Conservation (phyloP, 2,888 invertebrate species). For the Cerastis rubricosa region DNA sequence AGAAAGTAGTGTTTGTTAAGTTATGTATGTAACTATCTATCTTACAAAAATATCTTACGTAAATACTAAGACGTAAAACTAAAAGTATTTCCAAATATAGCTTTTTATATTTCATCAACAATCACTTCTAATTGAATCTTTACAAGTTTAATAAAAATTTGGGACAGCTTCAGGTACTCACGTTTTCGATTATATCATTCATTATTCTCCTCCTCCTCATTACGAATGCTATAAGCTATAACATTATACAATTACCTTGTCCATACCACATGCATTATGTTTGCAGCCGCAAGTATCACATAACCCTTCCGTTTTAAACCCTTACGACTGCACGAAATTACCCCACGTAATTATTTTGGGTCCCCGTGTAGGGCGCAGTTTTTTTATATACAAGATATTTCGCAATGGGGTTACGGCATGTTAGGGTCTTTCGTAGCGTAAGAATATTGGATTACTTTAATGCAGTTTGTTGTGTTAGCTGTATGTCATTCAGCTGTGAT, state of each 20-base stretch:
- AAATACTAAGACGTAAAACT: neutral
- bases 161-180: neutral
- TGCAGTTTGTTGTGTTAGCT: slow-evolving; percentile 28
- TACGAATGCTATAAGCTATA: slow-evolving; percentile 18
- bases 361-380: slow-evolving; percentile 78
- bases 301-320: slow-evolving; percentile 82
- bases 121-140: slow-evolving; percentile 5
- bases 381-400: slow-evolving; percentile 79
- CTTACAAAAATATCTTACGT: slow-evolving; percentile 10
- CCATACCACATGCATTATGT: slow-evolving; percentile 41
- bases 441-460: slow-evolving; percentile 62
- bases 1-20: slow-evolving; percentile 31
- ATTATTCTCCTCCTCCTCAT: slow-evolving; percentile 16
- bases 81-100: neutral
- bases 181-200: slow-evolving; percentile 32
- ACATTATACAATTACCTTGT: slow-evolving; percentile 50
- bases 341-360: slow-evolving; percentile 83
- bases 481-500: slow-evolving; percentile 8
- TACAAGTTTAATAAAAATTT: neutral
- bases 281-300: slow-evolving; percentile 59
- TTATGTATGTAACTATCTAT: neutral
- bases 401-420: slow-evolving; percentile 70
- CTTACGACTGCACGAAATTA: slow-evolving; percentile 81
- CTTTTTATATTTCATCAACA: neutral
- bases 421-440: slow-evolving; percentile 65